Conservation (phyloP, 2,888 invertebrate genomes). For the Pseudeuparius sepicola region DNA sequence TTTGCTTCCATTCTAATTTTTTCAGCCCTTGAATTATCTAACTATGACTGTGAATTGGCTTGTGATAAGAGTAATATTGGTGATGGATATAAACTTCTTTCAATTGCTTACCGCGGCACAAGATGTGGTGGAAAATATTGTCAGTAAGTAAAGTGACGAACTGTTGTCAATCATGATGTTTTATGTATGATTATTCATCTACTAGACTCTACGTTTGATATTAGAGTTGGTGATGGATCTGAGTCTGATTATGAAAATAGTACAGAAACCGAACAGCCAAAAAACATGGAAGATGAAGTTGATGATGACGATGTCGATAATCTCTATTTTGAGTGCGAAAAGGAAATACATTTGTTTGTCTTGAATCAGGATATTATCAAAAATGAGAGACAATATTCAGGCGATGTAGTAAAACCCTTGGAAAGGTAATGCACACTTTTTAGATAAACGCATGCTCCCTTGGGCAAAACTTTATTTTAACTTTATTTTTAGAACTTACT, state of each 20-base stretch:
- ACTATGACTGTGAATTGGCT: constrained; percentile 40
- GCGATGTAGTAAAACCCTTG: too few relatives aligned
- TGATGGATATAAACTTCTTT: constrained; percentile 31
- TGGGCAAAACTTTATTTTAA: too few relatives aligned
- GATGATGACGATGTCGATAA: too few relatives aligned
- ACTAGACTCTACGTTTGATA: too few relatives aligned
- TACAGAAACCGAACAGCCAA: too few relatives aligned
- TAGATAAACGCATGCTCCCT: too few relatives aligned
- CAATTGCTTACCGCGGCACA: constrained; percentile 24
- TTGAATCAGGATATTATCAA: too few relatives aligned
- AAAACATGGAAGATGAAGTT: too few relatives aligned
- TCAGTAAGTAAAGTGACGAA: constrained; percentile 5
- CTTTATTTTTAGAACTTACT: constrained; percentile 48
- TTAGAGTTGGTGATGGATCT: constrained; percentile 32
- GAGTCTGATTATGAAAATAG: constrained; percentile 40
- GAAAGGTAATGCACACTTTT: too few relatives aligned
- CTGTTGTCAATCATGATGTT: too few relatives aligned
- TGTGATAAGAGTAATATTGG: constrained; percentile 34
- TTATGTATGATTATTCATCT: too few relatives aligned
- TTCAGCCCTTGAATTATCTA: constrained; percentile 40
- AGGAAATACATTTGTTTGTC: constrained; percentile 30
- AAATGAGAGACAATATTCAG: too few relatives aligned
- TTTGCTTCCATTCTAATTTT: constrained; percentile 18
- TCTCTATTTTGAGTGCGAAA: constrained; percentile 34
- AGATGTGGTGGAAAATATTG: constrained; percentile 12